These are phyloP conservation scores for Petrolisthes cinctipes DNA, from an alignment of 2,888 invertebrate species.

Conservation along the genomic window DNA sequence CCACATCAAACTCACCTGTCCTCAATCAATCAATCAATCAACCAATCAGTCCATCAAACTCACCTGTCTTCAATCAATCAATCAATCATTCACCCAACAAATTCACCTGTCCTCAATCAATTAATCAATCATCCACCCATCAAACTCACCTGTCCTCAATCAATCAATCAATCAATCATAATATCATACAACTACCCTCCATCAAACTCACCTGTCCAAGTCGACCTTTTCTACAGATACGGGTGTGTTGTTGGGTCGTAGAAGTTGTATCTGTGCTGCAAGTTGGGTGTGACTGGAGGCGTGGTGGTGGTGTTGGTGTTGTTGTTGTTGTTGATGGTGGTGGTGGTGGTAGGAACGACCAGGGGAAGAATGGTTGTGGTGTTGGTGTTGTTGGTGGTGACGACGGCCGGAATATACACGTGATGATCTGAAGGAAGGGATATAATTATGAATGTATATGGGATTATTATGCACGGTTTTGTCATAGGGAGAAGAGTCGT, in stretches of 20 bases:
- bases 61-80: too few species aligned
- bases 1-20: conserved; percentile 31
- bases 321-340: background rate
- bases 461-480: background rate
- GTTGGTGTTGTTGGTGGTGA: background rate
- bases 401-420: conserved; percentile 50
- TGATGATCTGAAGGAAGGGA: conserved; percentile 27
- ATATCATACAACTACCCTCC: too few species aligned
- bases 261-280: conserved; percentile 55
- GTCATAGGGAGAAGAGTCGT: background rate
- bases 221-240: conserved; percentile 56
- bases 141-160: too few species aligned
- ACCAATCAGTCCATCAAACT: background rate
- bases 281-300: conserved; percentile 28
- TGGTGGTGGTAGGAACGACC: conserved; percentile 39
- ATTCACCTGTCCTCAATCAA: too few species aligned
- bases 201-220: conserved; percentile 41
- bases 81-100: too few species aligned
- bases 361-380: background rate
- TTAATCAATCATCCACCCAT: too few species aligned
- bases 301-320: background rate
- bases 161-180: too few species aligned
- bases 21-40: too few species aligned
- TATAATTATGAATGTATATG: background rate
- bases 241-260: conserved; percentile 58